Base-by-base conservation (phyloP, 2,888 invertebrate species). In the Aphidoletes aphidimyza region DNA sequence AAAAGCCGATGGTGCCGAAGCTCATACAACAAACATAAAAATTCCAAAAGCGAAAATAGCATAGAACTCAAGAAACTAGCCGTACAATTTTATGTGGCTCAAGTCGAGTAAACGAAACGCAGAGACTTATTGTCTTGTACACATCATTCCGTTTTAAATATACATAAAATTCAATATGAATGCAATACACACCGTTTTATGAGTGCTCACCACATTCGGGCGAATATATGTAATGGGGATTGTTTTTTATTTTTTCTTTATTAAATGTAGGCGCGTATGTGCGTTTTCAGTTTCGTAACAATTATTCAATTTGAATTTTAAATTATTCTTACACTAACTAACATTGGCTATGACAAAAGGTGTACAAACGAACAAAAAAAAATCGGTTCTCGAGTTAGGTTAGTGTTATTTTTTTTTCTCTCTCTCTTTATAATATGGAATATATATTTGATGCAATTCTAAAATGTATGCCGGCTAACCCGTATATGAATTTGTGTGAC, bases 261-360 rank as follows among this genome's bases (percentile, higher is more conserved):
- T 69, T 69, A 69, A 34, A 69, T 34, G 69, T 69, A 69, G 69
- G 69, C 69, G 69, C 69, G 69, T 69, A 26, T 69, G 30, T 69
- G 69, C 69, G 69, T 69, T 69, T 69, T 69, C 17, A 30, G 34
- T 69, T 69, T 69, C 69, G 34, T 69, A 69, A 69, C 69, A 69
- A 69, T 69, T 69, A 69, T 69, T 69, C 69, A 69, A 69, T 30
- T 69, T 69, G 69, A 30, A 69, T 69, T 69, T 69, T 69, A 69
- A 69, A 69, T 34, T 69, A 69, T 26, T n/a, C 54, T 54, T 54
- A 54, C 54, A 54, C 54, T 54, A 26, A 69, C 34, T 30, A 30
- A 30, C 30, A 69, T 6, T 47, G 3, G 14, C 1, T 30, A 30
- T 69, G 69, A 69, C 69, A 69, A 69, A 42, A 69, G 17, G 69